Percentiles rank a stretch among this genome's conserved stretches.
These are phyloP conservation scores for Malaclemys terrapin DNA, from an alignment of 2,113 vertebrate genomes.

Conservation along the genomic window DNA sequence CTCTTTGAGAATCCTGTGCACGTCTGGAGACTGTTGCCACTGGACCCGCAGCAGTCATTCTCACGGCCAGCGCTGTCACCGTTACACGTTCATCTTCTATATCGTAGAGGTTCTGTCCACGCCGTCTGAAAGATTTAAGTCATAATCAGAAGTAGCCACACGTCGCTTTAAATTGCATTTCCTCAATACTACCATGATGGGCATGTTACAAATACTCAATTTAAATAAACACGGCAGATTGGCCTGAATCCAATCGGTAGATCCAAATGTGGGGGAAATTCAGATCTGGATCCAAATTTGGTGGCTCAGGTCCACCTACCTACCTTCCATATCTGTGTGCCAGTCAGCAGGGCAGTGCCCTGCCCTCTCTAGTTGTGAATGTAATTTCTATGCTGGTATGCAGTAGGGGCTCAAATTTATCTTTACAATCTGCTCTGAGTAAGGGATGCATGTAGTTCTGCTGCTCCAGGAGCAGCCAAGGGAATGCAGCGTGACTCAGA, in stretches of 20 bases:
- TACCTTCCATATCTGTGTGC: neutral
- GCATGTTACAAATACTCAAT: neutral
- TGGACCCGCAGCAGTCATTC: conserved; percentile 82
- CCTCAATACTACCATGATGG: neutral
- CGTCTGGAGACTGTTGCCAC: conserved; percentile 76
- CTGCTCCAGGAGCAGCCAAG: neutral
- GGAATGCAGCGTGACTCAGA: neutral
- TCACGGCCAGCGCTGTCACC: conserved; percentile 81
- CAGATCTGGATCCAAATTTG: neutral
- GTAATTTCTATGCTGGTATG: neutral
- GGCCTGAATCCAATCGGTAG: neutral
- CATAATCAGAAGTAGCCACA: neutral
- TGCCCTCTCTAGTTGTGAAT: neutral
- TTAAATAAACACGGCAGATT: neutral
- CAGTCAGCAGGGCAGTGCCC: neutral
- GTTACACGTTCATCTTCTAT: conserved; percentile 80
- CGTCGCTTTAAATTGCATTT: neutral
- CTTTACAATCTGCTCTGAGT: neutral
- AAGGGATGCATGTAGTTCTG: neutral
- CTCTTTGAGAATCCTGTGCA: conserved; percentile 74
- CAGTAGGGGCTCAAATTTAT: neutral
- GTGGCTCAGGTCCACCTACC: neutral
- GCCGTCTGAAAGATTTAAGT: conserved; percentile 82
- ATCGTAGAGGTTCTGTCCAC: conserved; percentile 97
- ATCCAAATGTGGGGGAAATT: neutral